Percentiles rank a stretch among this genome's conserved stretches.
These are phyloP conservation scores for Lutjanus argentimaculatus DNA, from an alignment of 2,797 vertebrate species.

Conservation along the genomic window DNA sequence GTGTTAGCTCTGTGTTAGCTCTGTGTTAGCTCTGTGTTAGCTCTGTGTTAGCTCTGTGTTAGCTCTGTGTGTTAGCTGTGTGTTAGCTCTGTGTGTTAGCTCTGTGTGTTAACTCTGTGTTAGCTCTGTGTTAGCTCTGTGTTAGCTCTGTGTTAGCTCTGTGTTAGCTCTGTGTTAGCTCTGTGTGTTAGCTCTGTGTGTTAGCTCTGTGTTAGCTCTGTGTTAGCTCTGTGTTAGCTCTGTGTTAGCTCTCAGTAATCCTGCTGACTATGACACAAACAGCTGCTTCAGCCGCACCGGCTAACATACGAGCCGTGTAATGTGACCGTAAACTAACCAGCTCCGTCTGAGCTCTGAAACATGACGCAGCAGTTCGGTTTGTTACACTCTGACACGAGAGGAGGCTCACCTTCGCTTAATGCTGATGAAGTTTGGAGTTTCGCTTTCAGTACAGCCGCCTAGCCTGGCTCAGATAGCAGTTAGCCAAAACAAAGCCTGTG, in stretches of 20 bases:
- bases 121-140: no score
- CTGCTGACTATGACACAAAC: constrained; percentile 6
- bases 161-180: no score
- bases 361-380: rapidly evolving
- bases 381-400: rapidly evolving
- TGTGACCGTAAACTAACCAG: not conserved
- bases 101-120: no score
- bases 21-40: no score
- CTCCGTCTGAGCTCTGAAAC: not conserved
- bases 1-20: no score
- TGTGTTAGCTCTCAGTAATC: constrained; percentile 56
- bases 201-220: no score
- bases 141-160: no score
- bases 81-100: no score
- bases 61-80: no score
- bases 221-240: no score
- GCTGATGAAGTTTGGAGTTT: constrained; percentile 19
- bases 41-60: no score
- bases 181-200: no score
- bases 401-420: constrained; percentile 38
- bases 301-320: not conserved
- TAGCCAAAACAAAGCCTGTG: constrained; percentile 52
- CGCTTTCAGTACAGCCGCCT: constrained; percentile 1
- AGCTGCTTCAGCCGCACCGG: not conserved
- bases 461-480: not conserved